Percentiles rank a stretch among this genome's conserved stretches.
Conservation (phyloP, 53 echinoderm and acorn worm genomes). For the Mesocentrotus franciscanus region DNA sequence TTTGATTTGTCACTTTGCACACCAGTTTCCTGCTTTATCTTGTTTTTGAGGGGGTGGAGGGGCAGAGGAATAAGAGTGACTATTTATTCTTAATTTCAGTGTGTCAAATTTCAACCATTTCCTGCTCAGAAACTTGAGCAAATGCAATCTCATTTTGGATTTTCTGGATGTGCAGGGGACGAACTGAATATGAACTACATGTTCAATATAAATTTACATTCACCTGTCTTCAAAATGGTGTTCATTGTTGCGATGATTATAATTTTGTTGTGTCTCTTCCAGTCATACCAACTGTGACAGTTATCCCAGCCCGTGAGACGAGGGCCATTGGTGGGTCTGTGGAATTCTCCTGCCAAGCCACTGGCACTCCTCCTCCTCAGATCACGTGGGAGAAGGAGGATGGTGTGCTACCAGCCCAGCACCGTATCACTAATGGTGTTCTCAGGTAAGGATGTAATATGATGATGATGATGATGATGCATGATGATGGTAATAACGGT, state of each 20-base stretch:
- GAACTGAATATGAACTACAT: too few species aligned
- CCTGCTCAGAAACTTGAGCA: too few species aligned
- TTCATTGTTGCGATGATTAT: not conserved
- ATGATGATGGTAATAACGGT: not conserved
- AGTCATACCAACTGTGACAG: slow-evolving; percentile 89
- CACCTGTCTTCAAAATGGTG: not conserved
- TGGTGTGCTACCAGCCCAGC: slow-evolving; percentile 80
- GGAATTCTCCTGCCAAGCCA: slow-evolving; percentile 88
- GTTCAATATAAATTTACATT: not conserved
- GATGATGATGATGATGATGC: not conserved
- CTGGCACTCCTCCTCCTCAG: slow-evolving; percentile 89
- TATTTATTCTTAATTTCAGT: too few species aligned
- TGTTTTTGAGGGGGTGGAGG: too few species aligned
- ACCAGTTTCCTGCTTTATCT: too few species aligned
- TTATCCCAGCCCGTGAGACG: slow-evolving; percentile 78
- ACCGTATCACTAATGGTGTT: slow-evolving; percentile 89
- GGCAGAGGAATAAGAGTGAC: too few species aligned
- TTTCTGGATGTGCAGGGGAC: too few species aligned
- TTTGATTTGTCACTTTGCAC: too few species aligned
- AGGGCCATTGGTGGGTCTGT: slow-evolving; percentile 84
- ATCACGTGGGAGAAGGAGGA: slow-evolving; percentile 89
- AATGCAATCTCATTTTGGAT: too few species aligned
- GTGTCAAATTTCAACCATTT: too few species aligned
- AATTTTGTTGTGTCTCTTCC: not conserved
- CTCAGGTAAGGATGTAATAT: slow-evolving; percentile 74